Base-by-base conservation (phyloP, 2,113 vertebrate genomes). In the Lepus europaeus region DNA sequence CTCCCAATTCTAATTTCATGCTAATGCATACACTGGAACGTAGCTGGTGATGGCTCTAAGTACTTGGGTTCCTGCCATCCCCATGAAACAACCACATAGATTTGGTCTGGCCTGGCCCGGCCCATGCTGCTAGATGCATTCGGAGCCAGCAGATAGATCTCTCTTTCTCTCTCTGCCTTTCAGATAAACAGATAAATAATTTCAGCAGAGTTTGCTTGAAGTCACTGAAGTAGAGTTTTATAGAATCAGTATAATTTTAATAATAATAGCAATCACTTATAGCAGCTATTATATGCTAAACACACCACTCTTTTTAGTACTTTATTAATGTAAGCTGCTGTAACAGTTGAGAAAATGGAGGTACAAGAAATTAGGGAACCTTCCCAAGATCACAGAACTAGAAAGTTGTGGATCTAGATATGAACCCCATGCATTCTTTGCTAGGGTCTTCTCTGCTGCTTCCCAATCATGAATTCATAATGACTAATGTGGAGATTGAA, bases 161-260 rank as follows among this genome's bases (percentile, higher is more conserved):
- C 56, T 59, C 56, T 19, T 1, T 59, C 13, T 20, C 56, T 59
- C 56, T 45, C 45, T 45, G 6, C 56, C 56, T 59, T 59, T 59
- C 17, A 59, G 1, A 59, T 59, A 59, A 17, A 59, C 19, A 59
- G 56, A 59, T 59, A 45, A 90, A 12, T 86, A 91, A 81, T 92
- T 89, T 63, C 4, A 76, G 7, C 20, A 86, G 45, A 53, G 93
- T 90, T 90, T 91, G 19, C 36, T 95, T 92, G 68, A 76, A 2
- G 10, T 72, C 36, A 78, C 36, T 73, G 33, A 88, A 77, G 13
- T 63, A 91, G 17, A 68, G 29, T 6, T 76, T 93, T 96, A 78
- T 5, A 61, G 33, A 87, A 39, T 87, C 53, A 59, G 0, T 68
- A 23, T 69, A 27, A 72, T 31, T 25, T 95, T 87, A 70, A 82